phyloP scores from a whole-genome alignment of 2,888 invertebrate species.

The Agrotis puta region DNA sequence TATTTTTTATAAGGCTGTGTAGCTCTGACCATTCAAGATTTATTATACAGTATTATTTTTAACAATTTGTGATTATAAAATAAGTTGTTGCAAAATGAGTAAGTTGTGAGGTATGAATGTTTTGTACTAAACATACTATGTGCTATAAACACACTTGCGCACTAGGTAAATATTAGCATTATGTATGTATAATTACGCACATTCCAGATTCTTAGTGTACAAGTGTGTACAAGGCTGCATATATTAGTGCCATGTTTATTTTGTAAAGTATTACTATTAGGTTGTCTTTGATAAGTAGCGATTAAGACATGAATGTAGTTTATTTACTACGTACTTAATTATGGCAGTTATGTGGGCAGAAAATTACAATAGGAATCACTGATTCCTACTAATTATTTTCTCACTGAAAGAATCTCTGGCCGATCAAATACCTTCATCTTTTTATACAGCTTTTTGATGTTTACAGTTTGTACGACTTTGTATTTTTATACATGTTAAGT shows the following conservation, averaged over 20 bases:
- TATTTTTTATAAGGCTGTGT: slow-evolving; percentile 73
- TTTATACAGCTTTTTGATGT: slow-evolving; percentile 8
- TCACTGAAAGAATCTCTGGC: slow-evolving; percentile 33
- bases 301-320: slow-evolving; percentile 47
- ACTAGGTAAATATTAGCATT: slow-evolving; percentile 17
- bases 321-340: slow-evolving; percentile 55
- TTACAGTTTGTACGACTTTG: slow-evolving; percentile 26
- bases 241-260: slow-evolving; percentile 74
- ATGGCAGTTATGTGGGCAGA: slow-evolving; percentile 8
- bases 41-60: slow-evolving; percentile 79
- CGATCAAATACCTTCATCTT: background rate
- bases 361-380: background rate
- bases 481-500: slow-evolving; percentile 26
- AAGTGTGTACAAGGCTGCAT: slow-evolving; percentile 35
- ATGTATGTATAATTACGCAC: slow-evolving; percentile 39
- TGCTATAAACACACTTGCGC: slow-evolving; percentile 42
- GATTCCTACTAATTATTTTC: slow-evolving; percentile 3
- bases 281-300: slow-evolving; percentile 58
- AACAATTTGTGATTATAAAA: slow-evolving; percentile 75
- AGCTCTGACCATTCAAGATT: slow-evolving; percentile 61
- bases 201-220: slow-evolving; percentile 45
- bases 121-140: slow-evolving; percentile 36
- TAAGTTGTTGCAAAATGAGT: slow-evolving; percentile 60
- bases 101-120: slow-evolving; percentile 31
- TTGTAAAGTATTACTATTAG: slow-evolving; percentile 63